phyloP scores from a whole-genome alignment of 2,797 vertebrate genomes.

The Diceros bicornis region DNA sequence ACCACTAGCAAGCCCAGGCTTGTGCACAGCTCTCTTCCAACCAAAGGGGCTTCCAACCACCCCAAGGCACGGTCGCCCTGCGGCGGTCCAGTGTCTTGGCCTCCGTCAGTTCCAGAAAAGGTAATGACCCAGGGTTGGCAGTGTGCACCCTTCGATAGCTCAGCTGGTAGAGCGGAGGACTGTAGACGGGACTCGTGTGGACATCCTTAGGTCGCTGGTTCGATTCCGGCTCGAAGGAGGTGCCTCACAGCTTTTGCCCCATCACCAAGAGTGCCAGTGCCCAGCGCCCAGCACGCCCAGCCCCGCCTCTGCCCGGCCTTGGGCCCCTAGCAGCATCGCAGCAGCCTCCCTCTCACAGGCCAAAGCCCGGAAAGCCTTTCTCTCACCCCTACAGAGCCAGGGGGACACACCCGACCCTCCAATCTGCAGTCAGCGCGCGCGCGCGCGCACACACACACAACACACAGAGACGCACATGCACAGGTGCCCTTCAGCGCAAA shows the following conservation, averaged over 20 bases:
- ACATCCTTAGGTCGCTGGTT: conserved; percentile 96
- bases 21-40: not conserved
- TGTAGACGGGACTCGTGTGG: conserved; percentile 68
- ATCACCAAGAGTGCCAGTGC: not conserved
- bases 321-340: not conserved
- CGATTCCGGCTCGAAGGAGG: conserved; percentile 94
- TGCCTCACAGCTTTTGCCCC: not conserved
- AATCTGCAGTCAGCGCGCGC: too few species aligned
- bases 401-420: too few species aligned
- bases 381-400: too few species aligned
- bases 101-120: not conserved
- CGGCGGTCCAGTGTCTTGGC: not conserved
- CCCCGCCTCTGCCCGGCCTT: not conserved
- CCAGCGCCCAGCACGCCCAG: not conserved
- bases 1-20: not conserved
- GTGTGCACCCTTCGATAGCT: conserved; percentile 89
- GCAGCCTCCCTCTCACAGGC: not conserved
- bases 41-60: not conserved
- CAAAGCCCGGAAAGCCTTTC: not conserved
- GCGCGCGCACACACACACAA: too few species aligned
- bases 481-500: too few species aligned
- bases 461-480: too few species aligned
- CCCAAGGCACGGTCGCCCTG: too few species aligned
- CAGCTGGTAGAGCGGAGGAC: conserved; percentile 88
- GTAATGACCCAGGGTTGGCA: fast-evolving